A percentile compares a stretch with the other conserved stretches of the same genome.
phyloP scores from a whole-genome alignment of 2,797 vertebrate species.

The Sebastiscus tertius region DNA sequence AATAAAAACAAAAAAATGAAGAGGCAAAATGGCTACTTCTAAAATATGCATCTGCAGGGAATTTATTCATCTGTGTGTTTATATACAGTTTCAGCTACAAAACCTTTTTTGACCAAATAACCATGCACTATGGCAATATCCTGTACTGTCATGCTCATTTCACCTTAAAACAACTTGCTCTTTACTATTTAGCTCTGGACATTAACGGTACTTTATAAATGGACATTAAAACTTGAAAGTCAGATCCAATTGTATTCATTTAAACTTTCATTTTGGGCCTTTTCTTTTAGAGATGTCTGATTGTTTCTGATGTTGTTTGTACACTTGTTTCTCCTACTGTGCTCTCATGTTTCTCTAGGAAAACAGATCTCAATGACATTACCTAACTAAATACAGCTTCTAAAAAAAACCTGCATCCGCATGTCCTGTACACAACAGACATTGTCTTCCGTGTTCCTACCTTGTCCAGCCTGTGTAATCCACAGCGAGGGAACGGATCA shows the following conservation, averaged over 20 bases:
- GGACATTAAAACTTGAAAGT: neutral
- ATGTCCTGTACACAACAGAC: neutral
- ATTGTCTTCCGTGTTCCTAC: conserved; percentile 5
- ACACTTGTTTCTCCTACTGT: neutral
- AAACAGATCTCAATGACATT: neutral
- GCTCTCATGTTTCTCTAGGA: neutral
- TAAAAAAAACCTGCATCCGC: neutral
- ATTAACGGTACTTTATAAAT: neutral
- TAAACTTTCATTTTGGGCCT: neutral
- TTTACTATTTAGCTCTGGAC: no score
- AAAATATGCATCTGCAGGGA: no score
- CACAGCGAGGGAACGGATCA: conserved; percentile 45
- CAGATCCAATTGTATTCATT: neutral
- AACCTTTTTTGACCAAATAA: no score
- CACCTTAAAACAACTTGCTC: no score
- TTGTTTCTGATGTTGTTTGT: neutral
- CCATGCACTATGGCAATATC: no score
- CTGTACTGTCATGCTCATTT: no score
- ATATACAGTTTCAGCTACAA: no score
- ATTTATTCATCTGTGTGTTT: no score
- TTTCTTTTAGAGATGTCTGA: neutral
- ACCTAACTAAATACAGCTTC: neutral
- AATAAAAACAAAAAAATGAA: neutral
- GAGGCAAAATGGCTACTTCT: neutral
- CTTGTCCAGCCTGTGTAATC: conserved; percentile 48